Evolutionary conservation across 2,113 vertebrate genomes (phyloP).

Genomic region (Colossoma macropomum): DNA sequence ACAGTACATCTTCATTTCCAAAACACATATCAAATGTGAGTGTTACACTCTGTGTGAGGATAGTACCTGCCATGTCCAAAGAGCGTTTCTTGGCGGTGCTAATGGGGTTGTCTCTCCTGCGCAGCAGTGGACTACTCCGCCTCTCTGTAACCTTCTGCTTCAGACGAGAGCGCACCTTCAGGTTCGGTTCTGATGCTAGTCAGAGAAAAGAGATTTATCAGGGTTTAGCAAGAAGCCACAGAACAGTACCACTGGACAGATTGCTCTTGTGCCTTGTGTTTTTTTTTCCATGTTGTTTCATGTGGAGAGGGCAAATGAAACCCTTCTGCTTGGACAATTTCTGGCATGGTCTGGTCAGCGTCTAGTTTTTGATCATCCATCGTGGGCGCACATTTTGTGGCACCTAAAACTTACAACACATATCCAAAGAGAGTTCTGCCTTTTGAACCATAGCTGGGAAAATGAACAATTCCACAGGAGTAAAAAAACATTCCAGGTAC

Average conservation of each 20-base stretch:
- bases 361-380: background rate
- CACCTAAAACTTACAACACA: no score
- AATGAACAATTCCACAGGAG: background rate
- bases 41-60: background rate
- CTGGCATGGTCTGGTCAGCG: background rate
- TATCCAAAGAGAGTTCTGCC: background rate
- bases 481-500: background rate
- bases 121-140: slow-evolving; percentile 90
- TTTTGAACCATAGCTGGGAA: background rate
- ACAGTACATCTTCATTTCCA: no score
- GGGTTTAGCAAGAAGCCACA: background rate
- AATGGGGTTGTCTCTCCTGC: slow-evolving; percentile 88
- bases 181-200: slow-evolving; percentile 92
- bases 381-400: background rate
- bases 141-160: slow-evolving; percentile 96
- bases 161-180: slow-evolving; percentile 92
- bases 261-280: background rate
- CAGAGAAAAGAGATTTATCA: background rate
- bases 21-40: no score
- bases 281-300: background rate
- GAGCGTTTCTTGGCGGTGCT: slow-evolving; percentile 91
- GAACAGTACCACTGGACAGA: background rate
- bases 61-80: slow-evolving; percentile 85
- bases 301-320: background rate
- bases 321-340: background rate